Base-by-base conservation (phyloP, 2,888 invertebrate species). In the Zootermopsis nevadensis region DNA sequence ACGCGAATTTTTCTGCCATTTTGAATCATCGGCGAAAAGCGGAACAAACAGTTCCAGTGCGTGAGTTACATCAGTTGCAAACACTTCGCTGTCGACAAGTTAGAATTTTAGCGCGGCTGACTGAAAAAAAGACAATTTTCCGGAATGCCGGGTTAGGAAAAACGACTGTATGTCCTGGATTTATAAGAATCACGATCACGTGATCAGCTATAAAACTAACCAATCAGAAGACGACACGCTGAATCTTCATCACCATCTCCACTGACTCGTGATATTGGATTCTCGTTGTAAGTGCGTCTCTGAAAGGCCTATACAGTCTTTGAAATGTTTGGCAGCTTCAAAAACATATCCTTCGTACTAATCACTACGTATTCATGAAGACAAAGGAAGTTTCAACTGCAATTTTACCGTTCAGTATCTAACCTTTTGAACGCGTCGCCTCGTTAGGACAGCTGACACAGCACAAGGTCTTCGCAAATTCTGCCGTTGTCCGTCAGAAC, bases 201-300 rank as follows among this genome's bases (percentile, higher is more conserved):
- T 60, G 60, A 60, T 15, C 27, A 60, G 27, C n/a, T 60, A 60
- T 27, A 15, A n/a, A 60, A 12, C 60, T 27, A 60, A 60, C 60
- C 60, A 60, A 60, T 60, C 60, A 60, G 60, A 60, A 60, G 8
- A n/a, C 12, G 60, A 4, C 60, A n/a, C 60, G 60, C n/a, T 60
- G n/a, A 27, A 60, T 60, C n/a, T 60, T 60, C 60, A 60, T 60
- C 60, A 60, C n/a, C 60, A 60, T 60, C 27, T 60, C 60, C 27
- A 27, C 6, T 60, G 60, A 60, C 8, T 0, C 60, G 27, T 8
- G 60, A 60, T 60, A 60, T 60, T 60, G 27, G 60, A 60, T 60
- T 27, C 27, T n/a, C 2, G 4, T 48, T 48, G 12, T 60, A 60
- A 60, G n/a, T n/a, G 6, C 27, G n/a, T 60, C 60, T 7, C n/a